Base-by-base conservation (phyloP, 53 echinoderm and acorn worm species). In the Astropecten irregularis region DNA sequence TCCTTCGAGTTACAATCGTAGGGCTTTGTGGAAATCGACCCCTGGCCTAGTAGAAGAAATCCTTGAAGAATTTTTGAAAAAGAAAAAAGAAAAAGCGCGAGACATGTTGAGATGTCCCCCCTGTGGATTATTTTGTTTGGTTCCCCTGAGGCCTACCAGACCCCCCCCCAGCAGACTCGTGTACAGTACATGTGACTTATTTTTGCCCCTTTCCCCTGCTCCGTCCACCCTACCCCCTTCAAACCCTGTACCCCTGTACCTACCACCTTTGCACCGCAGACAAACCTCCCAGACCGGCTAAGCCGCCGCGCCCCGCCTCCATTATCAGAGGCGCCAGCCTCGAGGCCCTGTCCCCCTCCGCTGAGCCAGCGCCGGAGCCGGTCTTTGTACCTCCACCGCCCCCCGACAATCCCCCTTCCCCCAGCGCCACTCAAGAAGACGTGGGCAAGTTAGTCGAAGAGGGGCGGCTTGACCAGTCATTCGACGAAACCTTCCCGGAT, bases 361-460 rank as follows among this genome's bases (percentile, higher is more conserved):
- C 68, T 64, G 36, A 66, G 36, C 29, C 48, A 50, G 42, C 85
- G 18, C 53, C 76, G 38, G 72, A 82, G 51, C 92, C 95, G 16
- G 82, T 87, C 22, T 95, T 95, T 66, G 71, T 88, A 4, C 88
- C 95, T 40, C 95, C 95, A 53, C 87, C 92, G 52, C 95, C 95
- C 73, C 95, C 92, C 10, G 77, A 90, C 35, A 69, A 76, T 44
- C 95, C 95, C 86, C 92, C 95, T 33, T 92, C 95, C 42, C 90
- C 92, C 19, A 81, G 84, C 22, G 67, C 47, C n/a, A 76, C 87
- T 14, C 59, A 69, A 74, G 90, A 91, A 52, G 94, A 93, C 65
- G 65, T 93, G 49, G 73, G 36, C 57, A 93, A 42, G 63, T 70
- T 93, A 44, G 85, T 93, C 15, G 68, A 91, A 57, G 85, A 91